Percentiles rank a stretch among this genome's conserved stretches.
Evolutionary conservation across 2,797 vertebrate genomes (phyloP).

Genomic region (Diglossa cyanea): DNA sequence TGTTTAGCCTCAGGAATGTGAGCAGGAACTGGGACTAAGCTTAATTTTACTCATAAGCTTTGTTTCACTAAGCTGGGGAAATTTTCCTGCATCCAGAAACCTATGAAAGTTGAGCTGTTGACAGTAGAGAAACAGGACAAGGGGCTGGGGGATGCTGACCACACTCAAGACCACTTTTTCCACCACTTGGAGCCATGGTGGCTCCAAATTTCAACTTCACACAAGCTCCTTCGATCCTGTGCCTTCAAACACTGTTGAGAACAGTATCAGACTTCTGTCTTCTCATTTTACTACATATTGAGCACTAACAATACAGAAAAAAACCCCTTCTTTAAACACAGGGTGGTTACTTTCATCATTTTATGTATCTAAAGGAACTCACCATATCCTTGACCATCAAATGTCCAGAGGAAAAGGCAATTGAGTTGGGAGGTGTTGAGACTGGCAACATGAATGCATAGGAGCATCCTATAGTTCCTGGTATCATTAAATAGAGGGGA

Average conservation of each 20-base stretch:
- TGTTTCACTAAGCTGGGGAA: not conserved
- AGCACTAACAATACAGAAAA: not conserved
- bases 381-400: slow-evolving; percentile 98
- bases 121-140: not conserved
- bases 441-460: slow-evolving; percentile 98
- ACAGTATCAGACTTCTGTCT: not conserved
- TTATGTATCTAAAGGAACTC: slow-evolving; percentile 36
- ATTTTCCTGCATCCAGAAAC: not conserved
- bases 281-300: not conserved
- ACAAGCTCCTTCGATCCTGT: not conserved
- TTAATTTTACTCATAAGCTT: slow-evolving; percentile 17
- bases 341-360: not conserved
- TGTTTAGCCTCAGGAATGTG: slow-evolving; percentile 36
- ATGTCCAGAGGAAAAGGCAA: slow-evolving; percentile 94
- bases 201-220: not conserved
- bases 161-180: not conserved
- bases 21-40: not conserved
- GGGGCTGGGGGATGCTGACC: not conserved
- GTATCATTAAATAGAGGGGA: slow-evolving; percentile 96
- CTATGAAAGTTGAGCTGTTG: not conserved
- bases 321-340: not conserved
- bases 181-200: not conserved
- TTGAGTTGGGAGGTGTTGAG: slow-evolving; percentile 96
- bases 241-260: not conserved
- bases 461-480: slow-evolving; percentile 89